These are phyloP conservation scores for Hoplodrina blanda DNA, from an alignment of 2,888 invertebrate genomes.

Conservation along the genomic window DNA sequence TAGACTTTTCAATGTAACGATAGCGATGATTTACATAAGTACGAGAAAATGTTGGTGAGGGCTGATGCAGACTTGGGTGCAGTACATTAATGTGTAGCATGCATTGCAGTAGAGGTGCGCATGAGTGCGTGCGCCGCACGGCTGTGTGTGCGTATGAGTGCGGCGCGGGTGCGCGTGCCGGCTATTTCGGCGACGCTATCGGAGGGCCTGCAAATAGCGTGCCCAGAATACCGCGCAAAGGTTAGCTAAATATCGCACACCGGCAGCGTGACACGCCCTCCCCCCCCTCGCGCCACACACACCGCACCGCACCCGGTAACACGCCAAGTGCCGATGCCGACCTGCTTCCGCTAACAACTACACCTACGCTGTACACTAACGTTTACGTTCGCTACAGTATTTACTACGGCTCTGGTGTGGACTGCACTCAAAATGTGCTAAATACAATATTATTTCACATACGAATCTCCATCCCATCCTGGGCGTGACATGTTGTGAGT, in stretches of 20 bases:
- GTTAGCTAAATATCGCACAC: slow-evolving; percentile 74
- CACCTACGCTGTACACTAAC: slow-evolving; percentile 34
- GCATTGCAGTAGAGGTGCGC: neutral
- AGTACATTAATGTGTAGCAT: neutral
- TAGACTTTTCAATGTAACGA: neutral
- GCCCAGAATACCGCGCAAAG: slow-evolving; percentile 80
- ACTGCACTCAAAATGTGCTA: neutral
- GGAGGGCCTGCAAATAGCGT: slow-evolving; percentile 76
- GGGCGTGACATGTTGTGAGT: no score
- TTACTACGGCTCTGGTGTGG: slow-evolving; percentile 25
- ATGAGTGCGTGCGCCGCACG: neutral
- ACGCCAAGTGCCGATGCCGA: slow-evolving; percentile 3
- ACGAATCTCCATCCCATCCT: neutral
- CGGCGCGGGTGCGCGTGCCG: slow-evolving; percentile 53
- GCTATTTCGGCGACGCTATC: slow-evolving; percentile 70
- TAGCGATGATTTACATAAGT: no score
- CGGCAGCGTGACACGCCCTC: slow-evolving; percentile 32
- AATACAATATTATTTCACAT: neutral
- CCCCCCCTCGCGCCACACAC: neutral
- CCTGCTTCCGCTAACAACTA: slow-evolving; percentile 48
- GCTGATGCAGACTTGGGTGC: neutral
- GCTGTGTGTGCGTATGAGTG: slow-evolving; percentile 15
- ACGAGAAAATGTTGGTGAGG: neutral
- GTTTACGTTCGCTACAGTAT: slow-evolving; percentile 39
- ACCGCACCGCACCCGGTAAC: neutral